Base-by-base conservation (phyloP, 2,113 vertebrate species). In the Antennarius striatus region DNA sequence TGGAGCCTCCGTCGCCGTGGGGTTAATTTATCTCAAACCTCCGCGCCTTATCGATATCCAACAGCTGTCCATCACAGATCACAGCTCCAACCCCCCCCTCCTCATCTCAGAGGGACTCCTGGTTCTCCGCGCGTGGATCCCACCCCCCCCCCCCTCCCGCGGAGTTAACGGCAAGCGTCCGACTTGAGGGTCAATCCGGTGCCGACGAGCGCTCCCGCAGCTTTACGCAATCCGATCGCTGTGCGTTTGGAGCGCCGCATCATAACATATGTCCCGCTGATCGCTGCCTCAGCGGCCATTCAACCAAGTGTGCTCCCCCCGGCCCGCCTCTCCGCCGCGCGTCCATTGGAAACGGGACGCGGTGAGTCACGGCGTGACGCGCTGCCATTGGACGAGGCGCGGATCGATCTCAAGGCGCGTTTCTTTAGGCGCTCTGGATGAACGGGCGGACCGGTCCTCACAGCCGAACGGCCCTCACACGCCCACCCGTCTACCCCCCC, bases 231-330 rank as follows among this genome's bases (percentile, higher is more conserved):
- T 50, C 59, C 59, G 16, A 55, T 81, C 28, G 40, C 59, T 29
- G 55, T 13, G 12, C 17, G 75, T 80, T 77, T 6, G 55, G 64
- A 75, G 77, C 77, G 74, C 56, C 79, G 82, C 80, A 85, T 90
- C 85, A 71, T 56, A 74, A 72, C 77, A 72, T 54, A 70, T 89
- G 87, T 75, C 63, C 69, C 69, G 81, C 73, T 86, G 82, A 65
- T 85, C 57, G 65, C 65, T 79, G 89, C 81, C 89, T 84, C 86
- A 75, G 80, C 79, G 61, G 73, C 79, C 90, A 91, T 93, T 92
- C 92, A 90, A 85, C 92, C 93, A 87, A 93, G 92, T 90, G 61
- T 92, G 91, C 91, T 92, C 86, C 77, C 83, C 75, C 71, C 39
- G 40, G 60, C n/a, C 88, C 91, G 92, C 94, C 92, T 75, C 68